Base-by-base conservation (phyloP, 2,888 invertebrate genomes). In the Saturnia japonica region DNA sequence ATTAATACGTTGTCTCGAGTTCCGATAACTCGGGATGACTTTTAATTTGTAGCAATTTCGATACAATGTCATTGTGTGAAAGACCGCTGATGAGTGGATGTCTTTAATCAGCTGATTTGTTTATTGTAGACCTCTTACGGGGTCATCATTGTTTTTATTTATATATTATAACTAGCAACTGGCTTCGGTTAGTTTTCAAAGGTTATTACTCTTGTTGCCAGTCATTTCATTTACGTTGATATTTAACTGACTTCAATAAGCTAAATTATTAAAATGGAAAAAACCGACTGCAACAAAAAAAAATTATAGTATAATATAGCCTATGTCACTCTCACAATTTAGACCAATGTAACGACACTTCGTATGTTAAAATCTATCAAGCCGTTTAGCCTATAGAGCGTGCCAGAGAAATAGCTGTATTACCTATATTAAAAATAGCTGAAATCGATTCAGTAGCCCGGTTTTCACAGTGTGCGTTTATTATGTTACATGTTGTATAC, bases 21-120 rank as follows among this genome's bases (percentile, higher is more conserved):
- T 42, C 19, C 16, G 70, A 70, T 70, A 70, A 70, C 70, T 22
- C 68, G 57, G 28, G 57, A 40, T 19, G 43, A 42, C 42, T 67
- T 43, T n/a, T 70, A 67, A 70, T 70, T 70, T 70, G 70, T 70
- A 51, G 70, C 51, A 70, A 67, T 70, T 66, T 66, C 14, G 22
- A 71, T 62, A 71, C 71, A 71, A 71, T 68, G 71, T 71, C 60
- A 47, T 64, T 51, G 68, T 64, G 71, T 71, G 64, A 71, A 71
- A 68, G 71, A 71, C 71, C 64, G 71, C 45, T 68, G 62, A 68
- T 68, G 43, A 71, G 40, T 43, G 68, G 45, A 47, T 25, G 54
- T 54, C 66, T 70, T 70, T 70, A 67, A 70, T 70, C 66, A 67
- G 67, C 54, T 67, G 67, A 70, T 70, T 70, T 54, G 70, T 70